These are phyloP conservation scores for Campylorhamphus procurvoides DNA, from an alignment of 2,113 vertebrate species.

Conservation along the genomic window DNA sequence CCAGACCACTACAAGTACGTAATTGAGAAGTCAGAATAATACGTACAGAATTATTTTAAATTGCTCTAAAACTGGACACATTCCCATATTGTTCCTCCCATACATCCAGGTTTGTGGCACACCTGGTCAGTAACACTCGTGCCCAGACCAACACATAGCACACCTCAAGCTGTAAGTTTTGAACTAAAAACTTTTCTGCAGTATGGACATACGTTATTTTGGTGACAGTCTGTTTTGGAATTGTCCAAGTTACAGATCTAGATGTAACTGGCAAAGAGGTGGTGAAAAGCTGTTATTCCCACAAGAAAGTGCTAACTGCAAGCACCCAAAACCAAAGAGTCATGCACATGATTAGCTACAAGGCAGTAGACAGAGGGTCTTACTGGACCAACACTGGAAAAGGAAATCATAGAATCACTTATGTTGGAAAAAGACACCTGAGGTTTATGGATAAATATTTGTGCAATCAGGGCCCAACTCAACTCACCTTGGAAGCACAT, in stretches of 20 bases:
- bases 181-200: neutral
- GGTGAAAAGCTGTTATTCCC: neutral
- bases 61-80: neutral
- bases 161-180: neutral
- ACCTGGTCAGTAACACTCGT: fast-evolving
- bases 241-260: neutral
- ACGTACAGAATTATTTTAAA: neutral
- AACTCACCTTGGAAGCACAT: neutral
- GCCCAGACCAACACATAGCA: neutral
- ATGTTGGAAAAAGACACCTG: neutral
- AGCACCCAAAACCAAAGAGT: neutral
- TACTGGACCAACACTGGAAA: neutral
- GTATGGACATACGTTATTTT: neutral
- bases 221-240: neutral
- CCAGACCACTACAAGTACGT: neutral
- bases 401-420: neutral
- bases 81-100: neutral
- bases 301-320: neutral
- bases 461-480: neutral
- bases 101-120: neutral
- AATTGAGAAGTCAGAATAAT: neutral
- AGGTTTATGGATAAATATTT: neutral
- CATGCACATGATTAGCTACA: neutral
- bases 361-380: neutral
- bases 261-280: neutral